Base-by-base conservation (phyloP, 1,140 invertebrate genomes). In the Anagrus nilaparvatae region DNA sequence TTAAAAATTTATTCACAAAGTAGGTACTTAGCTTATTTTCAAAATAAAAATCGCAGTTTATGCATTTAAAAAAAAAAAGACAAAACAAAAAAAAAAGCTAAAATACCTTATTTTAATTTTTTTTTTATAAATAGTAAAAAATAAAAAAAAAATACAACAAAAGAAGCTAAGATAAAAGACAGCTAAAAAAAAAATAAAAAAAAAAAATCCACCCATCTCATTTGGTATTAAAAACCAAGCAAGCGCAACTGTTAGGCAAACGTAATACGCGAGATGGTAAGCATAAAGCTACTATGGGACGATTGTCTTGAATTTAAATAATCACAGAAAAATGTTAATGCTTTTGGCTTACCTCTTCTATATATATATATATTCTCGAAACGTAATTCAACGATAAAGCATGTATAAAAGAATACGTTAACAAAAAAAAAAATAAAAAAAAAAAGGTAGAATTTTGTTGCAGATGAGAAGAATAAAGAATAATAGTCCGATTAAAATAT, bases 281-380 rank as follows among this genome's bases (percentile, higher is more conserved):
- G 2, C n/a, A 9, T 6, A 12, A 16, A 7, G 30, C 2, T 24
- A 7, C 46, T 54, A 46, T 36, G 20, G 46, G 42, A 37, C 46
- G 55, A 61, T 59, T 60, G 52, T 56, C 55, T 59, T 54, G 52
- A 56, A 61, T 61, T 61, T 61, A 57, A 61, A 61, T 61, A 61
- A 61, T 61, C 53, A 57, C 56, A 37, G 48, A 55, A 61, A 60
- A 59, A 61, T 60, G 59, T 61, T 58, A 61, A 61, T 60, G 51
- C 47, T 14, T 40, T 18, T 5, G 30, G 1, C n/a, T n/a, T n/a
- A n/a, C n/a, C n/a, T n/a, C n/a, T n/a, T n/a, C n/a, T n/a, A n/a
- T n/a, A n/a, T n/a, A n/a, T n/a, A n/a, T n/a, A n/a, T n/a, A n/a
- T n/a, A n/a, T n/a, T 43, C 43, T 32, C 34, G 31, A 16, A n/a